phyloP scores from a whole-genome alignment of 64 coral and sea anemone species.

The Acropora yongei region DNA sequence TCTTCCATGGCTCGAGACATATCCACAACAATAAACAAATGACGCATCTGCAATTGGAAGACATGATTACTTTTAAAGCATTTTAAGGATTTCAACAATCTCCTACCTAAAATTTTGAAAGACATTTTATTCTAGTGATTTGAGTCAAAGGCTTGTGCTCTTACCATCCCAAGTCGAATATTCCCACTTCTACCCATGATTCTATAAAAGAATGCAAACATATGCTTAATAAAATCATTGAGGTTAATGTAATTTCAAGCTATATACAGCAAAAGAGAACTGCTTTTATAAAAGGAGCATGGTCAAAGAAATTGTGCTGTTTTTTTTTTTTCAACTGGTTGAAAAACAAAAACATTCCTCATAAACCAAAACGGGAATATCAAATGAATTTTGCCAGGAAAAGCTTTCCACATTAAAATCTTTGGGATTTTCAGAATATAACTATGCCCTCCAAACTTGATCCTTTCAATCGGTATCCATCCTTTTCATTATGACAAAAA shows the following conservation, averaged over 20 bases:
- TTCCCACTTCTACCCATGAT: slow-evolving; percentile 79
- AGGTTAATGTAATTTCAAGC: not conserved
- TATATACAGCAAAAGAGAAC: not conserved
- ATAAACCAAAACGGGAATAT: too few relatives aligned
- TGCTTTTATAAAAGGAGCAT: too few relatives aligned
- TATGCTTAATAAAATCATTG: not conserved
- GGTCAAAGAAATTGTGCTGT: too few relatives aligned
- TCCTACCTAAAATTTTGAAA: not conserved
- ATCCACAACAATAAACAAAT: slow-evolving; percentile 91
- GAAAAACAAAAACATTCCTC: too few relatives aligned
- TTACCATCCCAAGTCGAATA: slow-evolving; percentile 98
- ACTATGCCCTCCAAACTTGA: too few relatives aligned
- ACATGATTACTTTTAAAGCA: not conserved
- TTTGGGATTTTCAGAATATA: too few relatives aligned
- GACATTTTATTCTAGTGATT: not conserved
- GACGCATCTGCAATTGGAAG: slow-evolving; percentile 78
- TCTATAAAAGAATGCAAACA: not conserved
- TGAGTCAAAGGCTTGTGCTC: not conserved
- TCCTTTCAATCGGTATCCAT: too few relatives aligned
- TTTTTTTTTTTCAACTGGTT: too few relatives aligned
- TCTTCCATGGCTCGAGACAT: slow-evolving; percentile 96
- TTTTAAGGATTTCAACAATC: too few relatives aligned
- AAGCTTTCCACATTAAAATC: too few relatives aligned
- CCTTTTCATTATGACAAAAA: too few relatives aligned
- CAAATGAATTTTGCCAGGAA: too few relatives aligned